Percentiles rank a stretch among this genome's conserved stretches.
Evolutionary conservation across 1,140 invertebrate genomes (phyloP).

Genomic region (Holcopasites calliopsidis): DNA sequence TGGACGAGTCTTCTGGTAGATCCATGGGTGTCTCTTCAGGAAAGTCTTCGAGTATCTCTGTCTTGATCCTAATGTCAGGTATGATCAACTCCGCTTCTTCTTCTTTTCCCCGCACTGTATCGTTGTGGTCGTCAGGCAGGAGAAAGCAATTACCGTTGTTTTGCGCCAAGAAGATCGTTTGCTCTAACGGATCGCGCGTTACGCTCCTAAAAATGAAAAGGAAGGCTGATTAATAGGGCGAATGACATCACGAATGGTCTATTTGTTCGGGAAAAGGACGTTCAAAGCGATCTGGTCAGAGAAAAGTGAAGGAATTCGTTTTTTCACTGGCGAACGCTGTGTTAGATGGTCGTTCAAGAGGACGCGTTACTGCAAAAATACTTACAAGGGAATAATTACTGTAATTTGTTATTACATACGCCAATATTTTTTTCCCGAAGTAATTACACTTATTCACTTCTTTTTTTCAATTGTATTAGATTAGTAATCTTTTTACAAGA

Average conservation of each 20-base stretch:
- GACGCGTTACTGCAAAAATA: background rate
- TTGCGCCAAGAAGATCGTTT: slow-evolving; percentile 18
- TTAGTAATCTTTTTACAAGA: too few relatives aligned
- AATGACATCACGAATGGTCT: background rate
- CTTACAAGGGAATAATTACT: background rate
- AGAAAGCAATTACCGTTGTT: slow-evolving; percentile 5
- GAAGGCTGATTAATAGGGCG: slow-evolving; percentile 18
- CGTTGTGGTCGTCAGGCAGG: slow-evolving; percentile 2
- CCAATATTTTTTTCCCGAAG: background rate
- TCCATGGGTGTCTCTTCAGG: too few relatives aligned
- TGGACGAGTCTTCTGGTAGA: too few relatives aligned
- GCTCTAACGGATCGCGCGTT: slow-evolving; percentile 9
- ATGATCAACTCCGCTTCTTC: background rate
- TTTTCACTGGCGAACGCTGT: too few relatives aligned
- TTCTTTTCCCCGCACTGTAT: background rate
- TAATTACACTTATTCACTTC: too few relatives aligned
- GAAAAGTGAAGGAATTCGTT: background rate
- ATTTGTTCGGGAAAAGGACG: background rate
- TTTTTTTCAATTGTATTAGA: too few relatives aligned
- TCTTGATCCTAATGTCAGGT: background rate
- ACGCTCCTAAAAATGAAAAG: slow-evolving; percentile 47
- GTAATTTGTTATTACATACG: too few relatives aligned
- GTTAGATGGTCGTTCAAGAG: background rate
- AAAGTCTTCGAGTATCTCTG: background rate
- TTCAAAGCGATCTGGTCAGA: background rate